Evolutionary conservation across 2,888 invertebrate genomes (phyloP), one percentile per base, ranked within the genome.

Genomic region (Digitonthophagus gazella): DNA sequence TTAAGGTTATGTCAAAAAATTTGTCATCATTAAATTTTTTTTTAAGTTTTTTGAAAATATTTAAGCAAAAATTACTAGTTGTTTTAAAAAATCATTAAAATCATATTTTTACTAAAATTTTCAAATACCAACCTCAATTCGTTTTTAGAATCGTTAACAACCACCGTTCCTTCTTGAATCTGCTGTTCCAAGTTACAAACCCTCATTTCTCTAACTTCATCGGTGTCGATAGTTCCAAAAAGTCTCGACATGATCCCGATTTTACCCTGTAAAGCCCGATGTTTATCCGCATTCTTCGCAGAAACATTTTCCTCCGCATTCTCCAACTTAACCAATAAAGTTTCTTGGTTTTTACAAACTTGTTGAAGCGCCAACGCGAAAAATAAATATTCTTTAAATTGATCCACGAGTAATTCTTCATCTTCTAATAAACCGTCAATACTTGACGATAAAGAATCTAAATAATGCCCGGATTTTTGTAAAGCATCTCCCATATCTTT

Each of bases 351-450:
- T 76, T 86, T 86, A 75, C 92, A 92, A 19, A 93, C 88, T 71
- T 89, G 89, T 80, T 92, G 90, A 66, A 93, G 80, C 0, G 93
- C 90, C 19, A 88, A 88, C 0, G 92, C 90, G 79, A 90, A 93
- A 79, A 92, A 92, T 68, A 92, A 81, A 81, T 93, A 94, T 81
- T 94, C 94, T 78, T 93, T 93, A 66, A 94, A 82, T 80, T 93
- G 93, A 80, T 94, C 93, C 0, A 92, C 92, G 68, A 93, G 85
- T 74, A 93, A 87, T 77, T 94, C 93, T 79, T 94, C 93, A 75
- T 93, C 93, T 77, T 94, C 93, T 1, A 93, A 84, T 20, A 89
- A 86, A 0, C 89, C 87, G 79, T 92, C 92, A 79, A 92, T 90
- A 72, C 89, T 88, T 2, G 82, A 81, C 0, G 83, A 81, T 11